Percentiles rank a stretch among this genome's conserved stretches.
These are phyloP conservation scores for Falco concolor DNA, from an alignment of 2,797 vertebrate species.

Conservation along the genomic window DNA sequence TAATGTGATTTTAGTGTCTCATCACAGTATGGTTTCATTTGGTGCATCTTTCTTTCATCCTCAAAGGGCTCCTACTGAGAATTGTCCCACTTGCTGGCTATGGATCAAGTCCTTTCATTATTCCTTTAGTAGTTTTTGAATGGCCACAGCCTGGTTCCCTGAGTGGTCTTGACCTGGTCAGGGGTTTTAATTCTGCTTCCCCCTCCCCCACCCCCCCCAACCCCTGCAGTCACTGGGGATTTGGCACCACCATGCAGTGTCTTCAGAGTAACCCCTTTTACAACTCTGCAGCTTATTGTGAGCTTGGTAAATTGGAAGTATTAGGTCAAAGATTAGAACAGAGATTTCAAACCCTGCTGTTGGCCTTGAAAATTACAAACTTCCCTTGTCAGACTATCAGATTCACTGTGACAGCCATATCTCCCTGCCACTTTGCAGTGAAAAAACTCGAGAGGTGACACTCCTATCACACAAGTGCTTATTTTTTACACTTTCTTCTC, in stretches of 20 bases:
- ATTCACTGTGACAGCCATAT: neutral
- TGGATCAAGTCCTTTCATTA: neutral
- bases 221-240: neutral
- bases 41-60: neutral
- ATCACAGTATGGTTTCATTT: neutral
- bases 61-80: slow-evolving; percentile 17
- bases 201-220: too few species aligned
- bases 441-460: neutral
- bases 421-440: neutral
- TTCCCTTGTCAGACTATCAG: neutral
- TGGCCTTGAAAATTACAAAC: neutral
- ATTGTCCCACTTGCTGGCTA: slow-evolving; percentile 32
- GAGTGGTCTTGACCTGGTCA: neutral
- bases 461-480: neutral
- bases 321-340: neutral
- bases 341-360: neutral
- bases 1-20: neutral
- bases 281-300: neutral
- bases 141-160: neutral
- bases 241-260: neutral
- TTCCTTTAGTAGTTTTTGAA: neutral
- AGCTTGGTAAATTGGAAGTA: neutral
- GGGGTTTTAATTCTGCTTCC: neutral
- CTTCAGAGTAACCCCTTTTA: neutral
- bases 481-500: neutral